These are phyloP conservation scores for Fragum fragum DNA, from an alignment of 2,888 invertebrate species.

Conservation along the genomic window DNA sequence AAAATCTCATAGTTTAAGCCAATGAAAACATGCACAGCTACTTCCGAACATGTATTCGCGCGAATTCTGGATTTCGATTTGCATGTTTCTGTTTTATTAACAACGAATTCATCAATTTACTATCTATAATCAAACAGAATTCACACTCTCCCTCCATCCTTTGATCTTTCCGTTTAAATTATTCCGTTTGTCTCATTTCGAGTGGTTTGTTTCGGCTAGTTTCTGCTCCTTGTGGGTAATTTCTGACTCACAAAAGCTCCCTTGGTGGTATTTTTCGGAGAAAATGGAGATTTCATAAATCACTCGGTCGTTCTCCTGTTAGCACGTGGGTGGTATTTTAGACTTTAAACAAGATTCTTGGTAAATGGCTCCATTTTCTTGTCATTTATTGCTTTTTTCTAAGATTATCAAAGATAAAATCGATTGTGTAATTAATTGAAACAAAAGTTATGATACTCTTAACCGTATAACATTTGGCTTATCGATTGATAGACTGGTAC, in stretches of 20 bases:
- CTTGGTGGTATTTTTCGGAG: slow-evolving; percentile 18
- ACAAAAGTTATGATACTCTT: too few species aligned
- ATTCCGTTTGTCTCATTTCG: slow-evolving; percentile 7
- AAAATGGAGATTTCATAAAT: slow-evolving; percentile 16
- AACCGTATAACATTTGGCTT: too few species aligned
- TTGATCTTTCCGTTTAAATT: slow-evolving; percentile 19
- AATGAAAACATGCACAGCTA: too few species aligned
- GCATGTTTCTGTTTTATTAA: background rate
- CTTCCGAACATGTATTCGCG: too few species aligned
- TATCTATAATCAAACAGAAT: slow-evolving; percentile 1
- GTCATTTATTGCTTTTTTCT: background rate
- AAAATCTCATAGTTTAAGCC: too few species aligned
- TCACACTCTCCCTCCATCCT: background rate
- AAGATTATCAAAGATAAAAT: slow-evolving; percentile 2
- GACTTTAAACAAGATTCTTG: background rate
- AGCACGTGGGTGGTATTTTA: slow-evolving; percentile 15
- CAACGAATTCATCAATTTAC: background rate
- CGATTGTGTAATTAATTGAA: too few species aligned
- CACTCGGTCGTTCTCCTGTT: background rate
- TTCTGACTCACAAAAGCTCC: slow-evolving; percentile 27
- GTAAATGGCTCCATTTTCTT: background rate
- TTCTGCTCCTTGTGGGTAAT: background rate
- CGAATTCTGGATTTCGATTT: too few species aligned
- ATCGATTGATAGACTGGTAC: too few species aligned
- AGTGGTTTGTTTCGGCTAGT: slow-evolving; percentile 29